Percentiles rank a stretch among this genome's conserved stretches.
These are phyloP conservation scores for Dascyllus trimaculatus DNA, from an alignment of 2,113 vertebrate genomes.

Conservation along the genomic window DNA sequence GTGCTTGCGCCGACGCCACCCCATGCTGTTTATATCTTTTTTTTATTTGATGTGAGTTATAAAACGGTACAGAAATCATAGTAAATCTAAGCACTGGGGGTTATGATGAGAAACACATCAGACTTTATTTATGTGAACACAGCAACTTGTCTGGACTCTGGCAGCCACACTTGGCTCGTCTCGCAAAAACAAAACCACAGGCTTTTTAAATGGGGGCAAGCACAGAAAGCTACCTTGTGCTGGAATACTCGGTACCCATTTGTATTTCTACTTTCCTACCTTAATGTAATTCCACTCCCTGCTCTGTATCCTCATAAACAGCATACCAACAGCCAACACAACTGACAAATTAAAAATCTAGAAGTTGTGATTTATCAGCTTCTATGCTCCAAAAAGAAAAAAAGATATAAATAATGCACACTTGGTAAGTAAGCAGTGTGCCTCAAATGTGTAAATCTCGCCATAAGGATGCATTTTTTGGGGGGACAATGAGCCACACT, in stretches of 20 bases:
- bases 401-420: conserved; percentile 27
- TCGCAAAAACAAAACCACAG: conserved; percentile 10
- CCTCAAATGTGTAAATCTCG: not conserved
- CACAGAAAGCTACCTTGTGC: not conserved
- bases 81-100: conserved; percentile 9
- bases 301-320: conserved; percentile 11
- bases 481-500: conserved; percentile 6
- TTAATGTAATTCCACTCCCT: not conserved
- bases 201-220: conserved; percentile 6
- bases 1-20: not conserved
- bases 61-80: conserved; percentile 33
- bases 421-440: conserved; percentile 23
- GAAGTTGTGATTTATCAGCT: conserved; percentile 30
- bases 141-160: not conserved
- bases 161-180: not conserved
- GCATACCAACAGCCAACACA: conserved; percentile 9
- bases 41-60: conserved; percentile 30
- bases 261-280: not conserved
- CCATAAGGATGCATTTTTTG: conserved; percentile 33
- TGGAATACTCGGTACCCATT: not conserved
- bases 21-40: conserved; percentile 14
- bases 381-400: not conserved
- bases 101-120: not conserved
- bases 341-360: conserved; percentile 17
- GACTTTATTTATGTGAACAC: conserved; percentile 42